These are phyloP conservation scores for Silurus glanis DNA, from an alignment of 2,113 vertebrate species.

Conservation along the genomic window DNA sequence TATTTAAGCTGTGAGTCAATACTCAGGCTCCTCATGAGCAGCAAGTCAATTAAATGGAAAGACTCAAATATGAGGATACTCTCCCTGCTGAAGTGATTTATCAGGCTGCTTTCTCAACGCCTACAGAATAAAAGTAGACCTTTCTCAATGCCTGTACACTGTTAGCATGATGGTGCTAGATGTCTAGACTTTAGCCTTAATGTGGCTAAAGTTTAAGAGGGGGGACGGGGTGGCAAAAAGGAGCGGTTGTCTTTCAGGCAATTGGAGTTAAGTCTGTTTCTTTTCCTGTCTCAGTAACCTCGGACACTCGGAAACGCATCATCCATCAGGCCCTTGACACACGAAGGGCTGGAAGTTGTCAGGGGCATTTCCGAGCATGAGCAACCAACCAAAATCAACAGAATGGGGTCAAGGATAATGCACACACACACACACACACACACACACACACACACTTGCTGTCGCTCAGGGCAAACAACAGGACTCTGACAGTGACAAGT, in stretches of 20 bases:
- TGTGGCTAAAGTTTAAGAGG: background rate
- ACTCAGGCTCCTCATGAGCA: constrained; percentile 18
- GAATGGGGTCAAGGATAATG: constrained; percentile 55
- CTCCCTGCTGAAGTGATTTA: constrained; percentile 20
- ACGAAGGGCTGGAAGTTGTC: constrained; percentile 45
- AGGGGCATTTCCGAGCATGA: constrained; percentile 46
- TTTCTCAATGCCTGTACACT: background rate
- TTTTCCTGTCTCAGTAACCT: constrained; percentile 13
- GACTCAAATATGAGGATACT: constrained; percentile 27
- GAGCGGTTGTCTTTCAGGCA: background rate
- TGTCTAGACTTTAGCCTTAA: background rate
- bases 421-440: constrained; percentile 42
- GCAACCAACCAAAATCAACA: constrained; percentile 49
- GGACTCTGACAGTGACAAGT: constrained; percentile 19
- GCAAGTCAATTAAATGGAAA: constrained; percentile 5
- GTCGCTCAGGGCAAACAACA: background rate
- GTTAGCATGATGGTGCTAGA: background rate
- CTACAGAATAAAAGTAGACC: background rate
- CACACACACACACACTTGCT: constrained; percentile 23
- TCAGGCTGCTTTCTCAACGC: background rate
- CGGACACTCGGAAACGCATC: constrained; percentile 24
- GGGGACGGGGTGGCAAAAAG: background rate
- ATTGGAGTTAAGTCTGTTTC: background rate
- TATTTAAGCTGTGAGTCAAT: constrained; percentile 37
- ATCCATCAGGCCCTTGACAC: constrained; percentile 56